Evolutionary conservation across 2,113 vertebrate genomes (phyloP).

Genomic region (Ovis canadensis): DNA sequence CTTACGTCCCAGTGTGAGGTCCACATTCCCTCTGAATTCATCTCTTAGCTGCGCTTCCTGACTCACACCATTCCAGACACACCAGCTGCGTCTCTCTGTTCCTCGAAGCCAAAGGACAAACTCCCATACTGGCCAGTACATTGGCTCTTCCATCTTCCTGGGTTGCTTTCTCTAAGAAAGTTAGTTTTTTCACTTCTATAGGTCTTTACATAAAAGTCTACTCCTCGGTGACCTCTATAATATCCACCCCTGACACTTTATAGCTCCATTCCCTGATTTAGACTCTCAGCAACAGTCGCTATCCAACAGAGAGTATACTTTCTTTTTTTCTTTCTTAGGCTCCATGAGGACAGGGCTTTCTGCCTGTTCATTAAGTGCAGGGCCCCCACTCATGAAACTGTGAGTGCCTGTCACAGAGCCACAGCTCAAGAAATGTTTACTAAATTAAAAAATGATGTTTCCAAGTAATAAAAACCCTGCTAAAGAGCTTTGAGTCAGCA

Average conservation of each 20-base stretch:
- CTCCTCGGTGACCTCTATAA: neutral
- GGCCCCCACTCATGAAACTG: neutral
- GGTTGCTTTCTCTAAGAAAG: neutral
- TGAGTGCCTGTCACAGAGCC: neutral
- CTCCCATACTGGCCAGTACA: neutral
- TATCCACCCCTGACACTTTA: neutral
- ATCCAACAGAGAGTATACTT: neutral
- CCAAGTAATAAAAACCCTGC: neutral
- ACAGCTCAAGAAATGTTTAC: neutral
- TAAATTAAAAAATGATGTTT: neutral
- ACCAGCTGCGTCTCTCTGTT: neutral
- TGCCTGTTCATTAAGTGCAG: neutral
- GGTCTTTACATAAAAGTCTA: neutral
- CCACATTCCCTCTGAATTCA: neutral
- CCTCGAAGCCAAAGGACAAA: neutral
- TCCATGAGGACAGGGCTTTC: neutral
- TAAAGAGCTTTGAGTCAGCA: neutral
- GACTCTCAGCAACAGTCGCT: neutral
- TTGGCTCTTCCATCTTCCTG: neutral
- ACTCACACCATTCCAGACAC: neutral
- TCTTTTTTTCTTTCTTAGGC: neutral
- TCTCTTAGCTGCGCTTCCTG: neutral
- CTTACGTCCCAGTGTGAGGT: neutral
- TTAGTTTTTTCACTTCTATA: neutral
- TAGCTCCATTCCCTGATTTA: neutral